These are phyloP conservation scores for Aspidiotus destructor DNA, from an alignment of 2,888 invertebrate species.

Conservation along the genomic window DNA sequence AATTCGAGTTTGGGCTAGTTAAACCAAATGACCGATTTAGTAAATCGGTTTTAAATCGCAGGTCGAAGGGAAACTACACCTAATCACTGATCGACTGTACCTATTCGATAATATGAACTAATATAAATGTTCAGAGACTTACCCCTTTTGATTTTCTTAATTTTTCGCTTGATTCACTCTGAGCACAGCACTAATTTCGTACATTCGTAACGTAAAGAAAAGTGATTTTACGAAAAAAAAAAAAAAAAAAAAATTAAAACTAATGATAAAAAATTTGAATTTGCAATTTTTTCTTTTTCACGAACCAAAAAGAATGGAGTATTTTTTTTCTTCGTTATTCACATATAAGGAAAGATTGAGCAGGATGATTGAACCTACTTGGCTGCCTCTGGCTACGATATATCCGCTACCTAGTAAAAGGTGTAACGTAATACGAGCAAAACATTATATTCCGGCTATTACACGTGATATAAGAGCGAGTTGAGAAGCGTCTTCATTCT, in stretches of 20 bases:
- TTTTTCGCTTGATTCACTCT: no score
- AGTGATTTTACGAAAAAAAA: not conserved
- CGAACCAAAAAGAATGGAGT: not conserved
- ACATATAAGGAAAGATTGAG: not conserved
- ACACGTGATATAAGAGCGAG: slow-evolving; percentile 31
- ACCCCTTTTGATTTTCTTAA: no score
- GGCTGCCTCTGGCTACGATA: not conserved
- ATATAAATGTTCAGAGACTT: no score
- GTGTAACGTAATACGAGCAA: slow-evolving; percentile 19
- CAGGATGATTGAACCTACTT: slow-evolving; percentile 6
- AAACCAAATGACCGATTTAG: no score
- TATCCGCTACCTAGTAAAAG: slow-evolving; percentile 19
- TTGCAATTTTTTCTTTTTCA: not conserved
- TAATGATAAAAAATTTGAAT: not conserved
- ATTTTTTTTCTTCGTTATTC: not conserved
- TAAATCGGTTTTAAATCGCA: no score
- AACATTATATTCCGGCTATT: slow-evolving; percentile 30
- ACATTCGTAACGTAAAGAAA: no score
- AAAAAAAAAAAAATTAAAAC: not conserved
- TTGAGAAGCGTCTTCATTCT: slow-evolving; percentile 28
- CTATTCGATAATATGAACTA: no score
- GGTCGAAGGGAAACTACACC: no score
- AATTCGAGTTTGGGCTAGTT: no score
- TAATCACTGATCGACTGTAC: no score
- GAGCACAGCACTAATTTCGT: no score